phyloP scores from a whole-genome alignment of 2,797 vertebrate genomes.

The Pseudomugil gertrudae region DNA sequence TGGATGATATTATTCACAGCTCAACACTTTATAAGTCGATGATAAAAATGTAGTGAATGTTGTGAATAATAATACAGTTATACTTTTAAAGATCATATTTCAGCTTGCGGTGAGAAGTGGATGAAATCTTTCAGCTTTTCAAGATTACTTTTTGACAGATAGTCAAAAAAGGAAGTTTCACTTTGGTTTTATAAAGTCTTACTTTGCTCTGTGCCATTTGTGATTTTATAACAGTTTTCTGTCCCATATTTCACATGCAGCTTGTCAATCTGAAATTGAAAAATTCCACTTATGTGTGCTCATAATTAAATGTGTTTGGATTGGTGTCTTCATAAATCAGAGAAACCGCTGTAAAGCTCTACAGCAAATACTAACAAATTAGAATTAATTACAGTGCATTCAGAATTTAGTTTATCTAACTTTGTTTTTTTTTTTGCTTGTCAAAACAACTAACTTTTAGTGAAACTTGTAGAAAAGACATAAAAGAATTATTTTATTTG shows the following conservation, averaged over 20 bases:
- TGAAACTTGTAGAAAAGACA: no score
- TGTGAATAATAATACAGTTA: slow-evolving; percentile 58
- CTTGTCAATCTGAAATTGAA: slow-evolving; percentile 4
- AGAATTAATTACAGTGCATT: no score
- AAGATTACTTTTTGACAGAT: slow-evolving; percentile 64
- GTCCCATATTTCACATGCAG: slow-evolving; percentile 15
- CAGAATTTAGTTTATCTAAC: no score
- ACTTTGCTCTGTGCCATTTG: slow-evolving; percentile 13
- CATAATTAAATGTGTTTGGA: no score
- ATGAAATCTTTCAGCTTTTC: slow-evolving; percentile 47
- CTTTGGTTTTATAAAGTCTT: slow-evolving; percentile 31
- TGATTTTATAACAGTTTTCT: slow-evolving; percentile 23
- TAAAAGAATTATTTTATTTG: no score
- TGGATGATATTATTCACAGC: slow-evolving; percentile 45
- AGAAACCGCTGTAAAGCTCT: no score
- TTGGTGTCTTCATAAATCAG: no score
- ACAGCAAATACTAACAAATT: no score
- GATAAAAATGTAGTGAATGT: slow-evolving; percentile 49
- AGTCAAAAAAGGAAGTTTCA: slow-evolving; percentile 21
- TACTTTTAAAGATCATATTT: slow-evolving; percentile 55
- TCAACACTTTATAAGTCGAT: slow-evolving; percentile 42
- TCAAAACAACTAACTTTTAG: no score
- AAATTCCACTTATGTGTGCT: no score
- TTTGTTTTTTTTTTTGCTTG: no score
- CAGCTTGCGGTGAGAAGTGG: slow-evolving; percentile 30